Evolutionary conservation across 30 jellyfish, hydroid and myxozoan genomes (phyloP).

Genomic region (Chrysaora quinquecirrha): DNA sequence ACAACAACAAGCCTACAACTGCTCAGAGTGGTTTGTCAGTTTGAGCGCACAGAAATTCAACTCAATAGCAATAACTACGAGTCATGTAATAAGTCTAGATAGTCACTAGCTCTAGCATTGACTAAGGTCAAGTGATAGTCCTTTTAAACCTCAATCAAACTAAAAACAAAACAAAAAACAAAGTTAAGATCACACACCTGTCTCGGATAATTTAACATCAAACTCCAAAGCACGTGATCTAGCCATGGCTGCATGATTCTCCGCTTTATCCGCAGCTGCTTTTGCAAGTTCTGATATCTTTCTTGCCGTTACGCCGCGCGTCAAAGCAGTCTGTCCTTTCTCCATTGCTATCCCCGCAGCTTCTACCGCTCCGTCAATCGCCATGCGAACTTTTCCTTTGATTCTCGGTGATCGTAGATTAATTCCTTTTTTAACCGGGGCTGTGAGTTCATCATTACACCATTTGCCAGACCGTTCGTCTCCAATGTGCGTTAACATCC

Average conservation of each 20-base stretch:
- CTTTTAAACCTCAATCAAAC: too few species aligned
- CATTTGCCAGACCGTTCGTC: conserved; percentile 89
- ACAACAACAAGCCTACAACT: too few species aligned
- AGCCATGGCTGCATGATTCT: conserved; percentile 68
- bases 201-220: conserved; percentile 15
- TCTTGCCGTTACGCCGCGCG: conserved; percentile 89
- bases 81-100: too few species aligned
- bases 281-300: conserved; percentile 84
- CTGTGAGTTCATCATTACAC: conserved; percentile 76
- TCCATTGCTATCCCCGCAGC: conserved; percentile 85
- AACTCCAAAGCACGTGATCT: conserved; percentile 63
- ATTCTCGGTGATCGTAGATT: conserved; percentile 68
- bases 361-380: conserved; percentile 79
- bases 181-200: conserved; percentile 50
- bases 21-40: too few species aligned
- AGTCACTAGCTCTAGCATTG: too few species aligned
- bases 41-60: too few species aligned
- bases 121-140: too few species aligned
- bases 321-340: conserved; percentile 81
- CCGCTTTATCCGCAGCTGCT: conserved; percentile 74
- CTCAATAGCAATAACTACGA: too few species aligned
- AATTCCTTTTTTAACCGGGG: conserved; percentile 68
- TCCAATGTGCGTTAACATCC: conserved; percentile 40
- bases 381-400: conserved; percentile 68
- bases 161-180: too few species aligned